phyloP scores from a whole-genome alignment of 2,113 vertebrate species.

The Paratilapia polleni region DNA sequence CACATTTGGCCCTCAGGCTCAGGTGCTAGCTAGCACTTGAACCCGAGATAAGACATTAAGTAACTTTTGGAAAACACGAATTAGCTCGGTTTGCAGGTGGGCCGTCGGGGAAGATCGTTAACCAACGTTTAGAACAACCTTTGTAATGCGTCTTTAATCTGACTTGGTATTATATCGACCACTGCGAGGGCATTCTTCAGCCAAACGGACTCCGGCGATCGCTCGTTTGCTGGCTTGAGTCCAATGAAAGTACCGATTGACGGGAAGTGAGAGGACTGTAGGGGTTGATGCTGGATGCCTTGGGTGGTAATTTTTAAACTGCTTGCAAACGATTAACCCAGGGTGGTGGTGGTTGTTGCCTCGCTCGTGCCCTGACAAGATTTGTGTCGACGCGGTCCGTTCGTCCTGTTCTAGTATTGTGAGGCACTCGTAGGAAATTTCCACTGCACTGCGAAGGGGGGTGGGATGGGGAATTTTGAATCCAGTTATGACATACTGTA shows the following conservation, averaged over 20 bases:
- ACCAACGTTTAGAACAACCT: neutral
- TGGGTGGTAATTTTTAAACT: neutral
- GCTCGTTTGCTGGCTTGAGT: neutral
- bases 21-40: too few species aligned
- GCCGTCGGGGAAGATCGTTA: neutral
- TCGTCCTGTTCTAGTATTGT: slow-evolving; percentile 27
- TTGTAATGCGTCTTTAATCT: neutral
- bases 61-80: neutral
- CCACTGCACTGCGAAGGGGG: slow-evolving; percentile 54
- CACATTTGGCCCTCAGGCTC: neutral
- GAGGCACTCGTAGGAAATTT: slow-evolving; percentile 70
- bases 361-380: slow-evolving; percentile 22
- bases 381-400: slow-evolving; percentile 26
- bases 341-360: neutral
- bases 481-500: slow-evolving; percentile 27
- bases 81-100: neutral
- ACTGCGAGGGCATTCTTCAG: neutral
- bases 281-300: too few species aligned
- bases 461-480: neutral
- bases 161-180: neutral
- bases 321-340: neutral
- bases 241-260: neutral
- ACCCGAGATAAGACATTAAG: neutral
- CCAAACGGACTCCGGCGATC: neutral
- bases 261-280: neutral